Base-by-base conservation (phyloP, 1,140 invertebrate species). In the Odontomachus brunneus region DNA sequence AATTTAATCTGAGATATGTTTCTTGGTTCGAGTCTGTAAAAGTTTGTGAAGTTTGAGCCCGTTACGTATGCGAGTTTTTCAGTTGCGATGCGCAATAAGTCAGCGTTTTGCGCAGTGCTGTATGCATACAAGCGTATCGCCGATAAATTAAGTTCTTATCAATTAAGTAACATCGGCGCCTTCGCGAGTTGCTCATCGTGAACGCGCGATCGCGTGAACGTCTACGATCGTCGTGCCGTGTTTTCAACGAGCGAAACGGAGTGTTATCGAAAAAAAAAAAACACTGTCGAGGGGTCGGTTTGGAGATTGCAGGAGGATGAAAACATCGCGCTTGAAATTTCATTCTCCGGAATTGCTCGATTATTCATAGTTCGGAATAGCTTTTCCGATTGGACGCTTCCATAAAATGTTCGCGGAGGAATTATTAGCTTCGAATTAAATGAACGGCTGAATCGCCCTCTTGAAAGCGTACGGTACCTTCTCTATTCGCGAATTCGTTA, bases 121-220 rank as follows among this genome's bases (percentile, higher is more conserved):
- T 24, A 15, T 67, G 17, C 5, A 66, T 19, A 55, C 53, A 4
- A 55, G 4, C 53, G n/a, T 60, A 78, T 78, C 62, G 15, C 22
- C 22, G 63, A 69, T 57, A 57, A 22, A 78, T 67, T 57, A 29
- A 80, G 44, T 69, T n/a, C 7, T 71, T 80, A 80, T 80, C 63
- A 69, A 48, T 80, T 57, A 48, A 71, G 51, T 71, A 80, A 71
- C 48, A 80, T 57, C 63, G 44, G 22, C 44, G 29, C 15, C 33
- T 78, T 17, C 55, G 55, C 17, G 11, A 44, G 44, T 19, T 78
- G 33, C 57, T 78, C 44, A 4, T 19, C 67, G 9, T 4, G 14
- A 19, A 29, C 15, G 67, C 22, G n/a, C 22, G 33, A 44, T 80
- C 44, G 63, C 38, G 4, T 44, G 24, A 0, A 49, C 3, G 12